Conservation (phyloP, 2,888 invertebrate genomes). For the Parthenolecanium corni region DNA sequence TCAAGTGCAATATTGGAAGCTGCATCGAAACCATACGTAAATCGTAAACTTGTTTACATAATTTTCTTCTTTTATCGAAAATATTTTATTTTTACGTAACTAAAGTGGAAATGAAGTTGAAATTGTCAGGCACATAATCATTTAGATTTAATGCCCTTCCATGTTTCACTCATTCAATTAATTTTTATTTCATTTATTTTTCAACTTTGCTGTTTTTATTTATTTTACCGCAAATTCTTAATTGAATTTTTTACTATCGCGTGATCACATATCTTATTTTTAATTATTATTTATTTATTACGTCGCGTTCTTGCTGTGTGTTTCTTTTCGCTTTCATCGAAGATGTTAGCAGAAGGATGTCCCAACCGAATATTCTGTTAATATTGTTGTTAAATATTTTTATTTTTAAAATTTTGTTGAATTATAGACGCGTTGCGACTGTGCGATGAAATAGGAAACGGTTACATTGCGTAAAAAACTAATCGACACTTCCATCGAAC, state of each 20-base stretch:
- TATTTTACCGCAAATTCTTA: neutral
- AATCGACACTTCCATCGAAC: no score
- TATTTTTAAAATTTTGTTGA: no score
- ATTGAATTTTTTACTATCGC: neutral
- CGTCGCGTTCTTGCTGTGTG: neutral
- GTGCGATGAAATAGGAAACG: no score
- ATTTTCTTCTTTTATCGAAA: neutral
- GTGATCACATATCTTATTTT: neutral
- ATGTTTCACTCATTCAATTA: neutral
- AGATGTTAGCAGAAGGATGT: no score
- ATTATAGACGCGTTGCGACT: no score
- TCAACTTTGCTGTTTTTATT: neutral
- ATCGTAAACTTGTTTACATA: neutral
- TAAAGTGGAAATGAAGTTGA: no score
- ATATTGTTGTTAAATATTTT: no score
- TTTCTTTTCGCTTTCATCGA: neutral
- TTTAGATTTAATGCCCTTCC: neutral
- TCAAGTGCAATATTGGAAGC: neutral
- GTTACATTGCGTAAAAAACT: no score
- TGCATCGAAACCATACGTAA: neutral
- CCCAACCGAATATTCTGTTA: no score
- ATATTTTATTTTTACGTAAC: neutral
- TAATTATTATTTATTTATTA: no score
- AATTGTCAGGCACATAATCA: neutral
- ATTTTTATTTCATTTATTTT: neutral